phyloP scores from a whole-genome alignment of 2,113 vertebrate species.

The Haemorhous mexicanus region DNA sequence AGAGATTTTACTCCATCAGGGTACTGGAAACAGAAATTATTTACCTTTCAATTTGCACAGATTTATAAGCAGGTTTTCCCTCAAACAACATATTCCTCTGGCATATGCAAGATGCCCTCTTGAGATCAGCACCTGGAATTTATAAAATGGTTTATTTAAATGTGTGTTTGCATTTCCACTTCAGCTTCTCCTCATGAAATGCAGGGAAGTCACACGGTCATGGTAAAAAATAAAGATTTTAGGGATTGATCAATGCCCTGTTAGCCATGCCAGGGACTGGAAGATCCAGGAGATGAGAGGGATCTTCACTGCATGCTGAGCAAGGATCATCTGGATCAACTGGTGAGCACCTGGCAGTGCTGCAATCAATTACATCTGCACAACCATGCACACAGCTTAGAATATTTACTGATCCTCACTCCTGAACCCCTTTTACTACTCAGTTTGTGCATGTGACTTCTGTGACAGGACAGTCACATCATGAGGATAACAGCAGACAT shows the following conservation, averaged over 20 bases:
- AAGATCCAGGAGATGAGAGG: neutral
- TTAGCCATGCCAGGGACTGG: neutral
- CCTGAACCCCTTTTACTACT: neutral
- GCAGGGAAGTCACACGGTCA: rapidly evolving
- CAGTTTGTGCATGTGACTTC: neutral
- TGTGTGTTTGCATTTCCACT: neutral
- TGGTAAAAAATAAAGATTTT: neutral
- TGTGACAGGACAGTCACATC: neutral
- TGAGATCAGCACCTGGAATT: constrained; percentile 13
- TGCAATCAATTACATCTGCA: neutral
- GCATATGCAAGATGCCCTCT: neutral
- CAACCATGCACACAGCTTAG: neutral
- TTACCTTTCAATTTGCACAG: neutral
- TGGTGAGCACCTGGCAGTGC: neutral
- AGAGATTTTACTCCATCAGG: neutral
- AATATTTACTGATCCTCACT: neutral
- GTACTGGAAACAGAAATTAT: neutral
- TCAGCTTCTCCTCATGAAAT: neutral
- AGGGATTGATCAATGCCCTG: neutral
- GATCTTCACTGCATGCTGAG: neutral
- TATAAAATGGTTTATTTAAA: neutral
- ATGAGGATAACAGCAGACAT: neutral
- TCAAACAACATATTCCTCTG: neutral
- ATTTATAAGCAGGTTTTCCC: neutral
- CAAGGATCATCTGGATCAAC: neutral